Evolutionary conservation across 2,797 vertebrate genomes (phyloP), one percentile per base, ranked within the genome.

Genomic region (Gadopsis bispinosus): DNA sequence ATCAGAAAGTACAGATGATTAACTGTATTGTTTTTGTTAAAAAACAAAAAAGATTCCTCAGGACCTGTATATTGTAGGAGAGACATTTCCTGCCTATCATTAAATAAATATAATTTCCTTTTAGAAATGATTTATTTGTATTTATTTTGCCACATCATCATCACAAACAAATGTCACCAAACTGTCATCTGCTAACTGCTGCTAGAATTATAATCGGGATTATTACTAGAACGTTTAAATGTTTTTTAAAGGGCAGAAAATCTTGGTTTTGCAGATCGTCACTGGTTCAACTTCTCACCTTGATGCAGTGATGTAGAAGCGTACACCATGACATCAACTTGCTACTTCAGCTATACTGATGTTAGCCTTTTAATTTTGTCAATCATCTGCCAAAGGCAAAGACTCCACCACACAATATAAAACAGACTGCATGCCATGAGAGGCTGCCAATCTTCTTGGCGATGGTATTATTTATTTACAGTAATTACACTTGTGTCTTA

Each of bases 341-440:
- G 31, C 62, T 70, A 48, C 58, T 68, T 64, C 63, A 73, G 73
- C 58, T 76, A 54, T 41, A 37, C 29, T 19, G 10, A 37, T 41
- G 66, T 63, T 5, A 39, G 50, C 37, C 26, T 63, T 72, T 59
- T 62, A 14, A 60, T 14, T 47, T 39, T 64, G 22, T 31, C 16
- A 41, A 60, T 64, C 58, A 62, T 79, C 68, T 69, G 75, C 35
- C 48, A 70, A 73, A 66, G 22, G 35, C 39, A 51, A 62, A 54
- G 19, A 31, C 35, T 37, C 35, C 35, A 58, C 14, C 41, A 31
- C 22, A 35, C 71, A 58, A 56, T 29, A 79, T 50, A 50, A 83
- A 70, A 54, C 20, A 50, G 26, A 50, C 6, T 33, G 12, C 33
- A 39, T 53, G 60, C 26, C 4, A 31, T 48, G 16, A 11, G 62